These are phyloP conservation scores for Strigamia maritima DNA, from an alignment of 2,888 invertebrate species.

Conservation along the genomic window DNA sequence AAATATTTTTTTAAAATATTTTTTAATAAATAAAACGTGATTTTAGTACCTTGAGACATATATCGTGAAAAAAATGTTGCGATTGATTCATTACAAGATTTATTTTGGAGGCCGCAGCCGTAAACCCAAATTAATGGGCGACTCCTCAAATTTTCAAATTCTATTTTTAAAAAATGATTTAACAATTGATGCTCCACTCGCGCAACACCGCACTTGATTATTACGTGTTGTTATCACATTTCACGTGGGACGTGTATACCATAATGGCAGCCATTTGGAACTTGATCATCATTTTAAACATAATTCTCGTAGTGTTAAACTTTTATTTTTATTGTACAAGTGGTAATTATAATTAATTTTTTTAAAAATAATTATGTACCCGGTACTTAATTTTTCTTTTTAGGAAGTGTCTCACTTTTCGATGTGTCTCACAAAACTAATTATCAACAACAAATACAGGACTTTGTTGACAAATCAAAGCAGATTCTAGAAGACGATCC, in stretches of 20 bases:
- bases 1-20: not conserved
- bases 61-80: not conserved
- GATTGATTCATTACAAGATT: not conserved
- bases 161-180: not conserved
- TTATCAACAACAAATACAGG: too few species aligned
- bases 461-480: too few species aligned
- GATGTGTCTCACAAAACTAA: too few species aligned
- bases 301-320: too few species aligned
- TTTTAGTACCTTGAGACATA: not conserved
- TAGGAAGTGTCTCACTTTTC: too few species aligned
- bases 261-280: too few species aligned
- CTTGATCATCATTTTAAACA: too few species aligned
- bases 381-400: too few species aligned
- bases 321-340: not conserved
- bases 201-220: not conserved
- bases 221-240: too few species aligned
- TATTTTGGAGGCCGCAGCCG: constrained; percentile 5
- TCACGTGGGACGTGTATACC: too few species aligned
- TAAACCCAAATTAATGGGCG: not conserved
- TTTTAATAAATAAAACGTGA: not conserved
- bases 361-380: not conserved
- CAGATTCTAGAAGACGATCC: too few species aligned
- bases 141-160: not conserved
- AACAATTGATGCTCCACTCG: not conserved
- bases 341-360: not conserved